Evolutionary conservation across 92 coral and sea anemone species (phyloP), one percentile per base, ranked within the genome.

Genomic region (Heliopora coerulea): DNA sequence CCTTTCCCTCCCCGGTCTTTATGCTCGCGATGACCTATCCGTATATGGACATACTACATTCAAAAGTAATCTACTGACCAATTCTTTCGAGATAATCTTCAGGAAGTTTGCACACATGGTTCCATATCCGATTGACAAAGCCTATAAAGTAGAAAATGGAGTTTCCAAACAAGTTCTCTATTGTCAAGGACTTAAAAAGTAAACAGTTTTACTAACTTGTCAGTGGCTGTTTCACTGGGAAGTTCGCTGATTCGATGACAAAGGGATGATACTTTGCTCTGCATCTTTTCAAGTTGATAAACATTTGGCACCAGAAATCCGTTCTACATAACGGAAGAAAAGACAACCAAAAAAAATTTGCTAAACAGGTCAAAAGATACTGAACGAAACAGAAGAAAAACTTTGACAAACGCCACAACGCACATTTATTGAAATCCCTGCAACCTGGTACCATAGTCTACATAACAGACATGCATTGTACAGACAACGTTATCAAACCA

Each of bases 71-170:
- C n/a, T n/a, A 80, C 96, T 81, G 21, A 93, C 98, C 95, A 93
- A 82, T 86, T 93, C 98, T 63, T 81, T 91, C 33, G 91, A 82
- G 50, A 86, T 85, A 37, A 93, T 75, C 78, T 93, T 93, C 63
- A 90, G 83, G 56, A 91, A 93, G 82, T 90, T 93, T 1, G 96
- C 84, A 73, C 98, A 93, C 91, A 86, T 87, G 68, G 91, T 89
- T 26, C 98, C 88, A 93, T 80, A 40, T 93, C 98, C 49, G 87
- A 93, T 31, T 90, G 98, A 67, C 98, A 93, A 58, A 93, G 82
- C 81, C 98, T 93, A 68, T 40, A 65, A 42, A n/a, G 13, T 29
- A 56, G 20, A 31, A 33, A 8, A 60, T 7, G 21, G 4, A 39
- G 9, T 58, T 44, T 3, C 67, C 41, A 14, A 27, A 62, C 20